phyloP scores from a whole-genome alignment of 2,113 vertebrate species.

The Struthidea cinerea region DNA sequence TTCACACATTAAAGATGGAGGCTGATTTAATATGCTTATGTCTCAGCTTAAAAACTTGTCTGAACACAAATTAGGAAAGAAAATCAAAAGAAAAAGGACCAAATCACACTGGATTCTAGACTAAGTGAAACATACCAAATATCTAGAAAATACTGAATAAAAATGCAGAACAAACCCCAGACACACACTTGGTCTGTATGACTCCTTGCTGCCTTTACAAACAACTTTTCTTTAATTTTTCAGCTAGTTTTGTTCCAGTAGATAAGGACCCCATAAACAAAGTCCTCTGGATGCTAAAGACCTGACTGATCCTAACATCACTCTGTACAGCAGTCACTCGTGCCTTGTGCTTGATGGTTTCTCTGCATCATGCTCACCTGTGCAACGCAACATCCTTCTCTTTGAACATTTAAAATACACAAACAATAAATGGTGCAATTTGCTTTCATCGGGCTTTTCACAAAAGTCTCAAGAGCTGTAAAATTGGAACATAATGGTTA shows the following conservation, averaged over 20 bases:
- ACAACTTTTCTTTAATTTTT: background rate
- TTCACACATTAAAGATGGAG: background rate
- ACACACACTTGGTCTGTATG: background rate
- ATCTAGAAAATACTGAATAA: background rate
- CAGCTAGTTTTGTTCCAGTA: background rate
- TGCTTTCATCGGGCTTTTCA: background rate
- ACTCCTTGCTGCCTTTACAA: background rate
- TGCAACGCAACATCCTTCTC: background rate
- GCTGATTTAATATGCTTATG: background rate
- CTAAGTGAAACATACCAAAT: background rate
- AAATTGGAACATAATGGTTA: background rate
- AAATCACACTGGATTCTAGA: background rate
- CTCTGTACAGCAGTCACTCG: too few relatives aligned
- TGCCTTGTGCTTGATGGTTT: background rate
- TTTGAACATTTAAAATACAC: background rate
- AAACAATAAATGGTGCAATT: background rate
- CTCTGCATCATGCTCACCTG: background rate
- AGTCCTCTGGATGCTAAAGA: background rate
- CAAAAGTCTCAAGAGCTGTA: background rate
- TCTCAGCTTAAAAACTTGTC: background rate
- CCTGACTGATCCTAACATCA: background rate
- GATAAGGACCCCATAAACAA: background rate
- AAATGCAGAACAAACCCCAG: background rate
- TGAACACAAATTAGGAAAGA: background rate
- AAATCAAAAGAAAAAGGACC: background rate